A percentile compares a stretch with the other conserved stretches of the same genome.
phyloP scores from a whole-genome alignment of 2,113 vertebrate genomes.

The Upupa epops region DNA sequence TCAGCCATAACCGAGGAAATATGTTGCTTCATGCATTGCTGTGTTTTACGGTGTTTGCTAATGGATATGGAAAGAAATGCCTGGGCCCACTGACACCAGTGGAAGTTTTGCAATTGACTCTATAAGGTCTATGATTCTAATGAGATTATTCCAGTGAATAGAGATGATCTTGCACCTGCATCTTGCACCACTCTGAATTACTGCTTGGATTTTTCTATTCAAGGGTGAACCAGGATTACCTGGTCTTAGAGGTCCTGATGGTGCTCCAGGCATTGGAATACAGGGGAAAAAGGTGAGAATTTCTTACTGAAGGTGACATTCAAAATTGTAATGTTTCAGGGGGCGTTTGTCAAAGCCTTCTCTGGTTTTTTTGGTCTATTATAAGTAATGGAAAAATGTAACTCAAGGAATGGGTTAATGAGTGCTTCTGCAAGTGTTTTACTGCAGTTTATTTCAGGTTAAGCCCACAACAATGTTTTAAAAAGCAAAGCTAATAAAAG shows the following conservation, averaged over 20 bases:
- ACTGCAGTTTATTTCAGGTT: neutral
- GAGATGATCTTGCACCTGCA: neutral
- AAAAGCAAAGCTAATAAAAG: neutral
- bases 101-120: neutral
- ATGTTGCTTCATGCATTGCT: neutral
- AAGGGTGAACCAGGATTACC: slow-evolving; percentile 85
- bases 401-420: neutral
- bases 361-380: neutral
- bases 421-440: neutral
- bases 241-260: slow-evolving; percentile 84
- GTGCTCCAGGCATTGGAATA: slow-evolving; percentile 81
- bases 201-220: neutral
- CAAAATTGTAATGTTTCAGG: neutral
- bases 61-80: neutral
- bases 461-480: neutral
- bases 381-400: neutral
- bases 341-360: neutral
- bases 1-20: neutral
- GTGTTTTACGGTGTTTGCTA: neutral
- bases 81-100: neutral
- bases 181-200: neutral
- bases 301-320: neutral
- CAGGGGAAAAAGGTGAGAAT: slow-evolving; percentile 86
- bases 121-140: neutral
- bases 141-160: neutral